Evolutionary conservation across 2,797 vertebrate species (phyloP), one percentile per base, ranked within the genome.

Genomic region (Esox lucius): DNA sequence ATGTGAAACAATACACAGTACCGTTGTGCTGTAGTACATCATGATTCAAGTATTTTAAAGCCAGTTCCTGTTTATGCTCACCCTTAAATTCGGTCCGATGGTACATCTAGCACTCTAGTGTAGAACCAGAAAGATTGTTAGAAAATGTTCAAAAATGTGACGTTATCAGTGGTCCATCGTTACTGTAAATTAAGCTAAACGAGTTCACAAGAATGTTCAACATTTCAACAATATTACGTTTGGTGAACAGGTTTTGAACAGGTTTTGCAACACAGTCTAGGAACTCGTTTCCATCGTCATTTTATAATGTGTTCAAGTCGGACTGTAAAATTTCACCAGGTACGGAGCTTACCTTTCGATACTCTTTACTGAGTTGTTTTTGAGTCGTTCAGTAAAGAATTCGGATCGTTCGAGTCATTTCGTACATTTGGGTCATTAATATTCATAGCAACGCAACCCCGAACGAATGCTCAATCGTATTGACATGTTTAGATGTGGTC

Each of bases 11-110:
- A 9, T 22, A 56, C 5, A 7, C 6, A 7, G 53, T 11, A 56
- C 9, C 19, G 19, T 22, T 56, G 6, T n/a, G n/a, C 19, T n/a
- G n/a, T 8, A n/a, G 53, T 22, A n/a, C 53, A 56, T 56, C 53
- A 56, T 56, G 53, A 56, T 56, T 56, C 53, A 56, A 56, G 53
- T 56, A 56, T 56, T 56, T n/a, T 56, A n/a, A 56, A 56, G 49
- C 53, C 53, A 51, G 16, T 56, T 39, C 35, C 35, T 39, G 53
- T 56, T 56, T 56, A 56, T 22, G 53, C n/a, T 19, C 53, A 56
- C 7, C n/a, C 53, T 56, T 22, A 4, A 22, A 56, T 22, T 22
- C 2, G 6, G n/a, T 56, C 53, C 53, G 53, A 56, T 56, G n/a
- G 19, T n/a, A 56, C n/a, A 56, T 6, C n/a, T 56, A 56, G 19